These are phyloP conservation scores for Pavo muticus DNA, from an alignment of 2,113 vertebrate species.

Conservation along the genomic window DNA sequence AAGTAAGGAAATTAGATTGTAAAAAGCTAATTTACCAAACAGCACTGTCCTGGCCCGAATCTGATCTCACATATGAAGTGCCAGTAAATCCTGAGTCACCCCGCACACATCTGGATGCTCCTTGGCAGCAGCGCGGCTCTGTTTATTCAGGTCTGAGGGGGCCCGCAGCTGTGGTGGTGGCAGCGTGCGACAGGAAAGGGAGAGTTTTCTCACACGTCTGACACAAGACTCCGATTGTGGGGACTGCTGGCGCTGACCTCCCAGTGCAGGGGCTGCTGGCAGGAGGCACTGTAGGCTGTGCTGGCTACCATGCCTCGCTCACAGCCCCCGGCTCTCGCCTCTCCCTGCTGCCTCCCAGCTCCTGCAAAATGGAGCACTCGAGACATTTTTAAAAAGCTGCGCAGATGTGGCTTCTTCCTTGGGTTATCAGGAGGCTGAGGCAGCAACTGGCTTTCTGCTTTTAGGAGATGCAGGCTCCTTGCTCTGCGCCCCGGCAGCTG, in stretches of 20 bases:
- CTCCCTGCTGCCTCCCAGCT: not conserved
- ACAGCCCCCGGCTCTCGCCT: not conserved
- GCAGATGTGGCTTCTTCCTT: not conserved
- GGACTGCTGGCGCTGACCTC: constrained; percentile 43
- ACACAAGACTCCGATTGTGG: constrained; percentile 65
- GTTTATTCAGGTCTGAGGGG: constrained; percentile 56
- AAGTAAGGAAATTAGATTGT: constrained; percentile 51
- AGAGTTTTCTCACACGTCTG: constrained; percentile 65
- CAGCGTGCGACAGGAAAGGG: constrained; percentile 73
- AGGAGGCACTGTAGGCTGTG: not conserved
- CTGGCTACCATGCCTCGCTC: not conserved
- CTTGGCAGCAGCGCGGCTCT: not conserved
- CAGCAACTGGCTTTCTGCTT: not conserved
- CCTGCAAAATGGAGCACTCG: not conserved
- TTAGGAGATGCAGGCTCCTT: not conserved
- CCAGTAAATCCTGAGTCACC: constrained; percentile 1
- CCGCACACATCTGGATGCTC: constrained; percentile 44
- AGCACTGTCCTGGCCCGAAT: not conserved
- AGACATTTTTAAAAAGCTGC: not conserved
- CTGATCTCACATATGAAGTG: not conserved
- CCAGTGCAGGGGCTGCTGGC: not conserved
- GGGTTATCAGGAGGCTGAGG: not conserved
- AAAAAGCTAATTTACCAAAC: constrained; percentile 1
- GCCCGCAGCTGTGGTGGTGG: constrained; percentile 38
- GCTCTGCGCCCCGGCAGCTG: not conserved